Evolutionary conservation across 2,888 invertebrate species (phyloP).

Genomic region (Nysson spinosus): DNA sequence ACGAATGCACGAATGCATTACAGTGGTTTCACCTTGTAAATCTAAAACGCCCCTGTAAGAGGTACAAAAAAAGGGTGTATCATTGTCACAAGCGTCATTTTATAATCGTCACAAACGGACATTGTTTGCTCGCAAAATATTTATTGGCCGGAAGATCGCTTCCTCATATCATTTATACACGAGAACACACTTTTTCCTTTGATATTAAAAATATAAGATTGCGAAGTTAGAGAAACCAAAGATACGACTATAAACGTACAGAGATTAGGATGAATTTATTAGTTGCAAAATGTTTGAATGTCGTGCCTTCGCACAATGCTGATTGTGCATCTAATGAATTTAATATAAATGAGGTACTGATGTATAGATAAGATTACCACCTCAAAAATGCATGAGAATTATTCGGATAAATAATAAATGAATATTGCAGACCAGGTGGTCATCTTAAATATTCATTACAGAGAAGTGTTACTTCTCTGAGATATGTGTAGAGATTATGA

Average conservation of each 20-base stretch:
- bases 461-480: no score
- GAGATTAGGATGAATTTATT: constrained; percentile 8
- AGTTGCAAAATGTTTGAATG: constrained; percentile 24
- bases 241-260: constrained; percentile 14
- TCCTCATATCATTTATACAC: constrained; percentile 10
- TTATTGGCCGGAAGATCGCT: no score
- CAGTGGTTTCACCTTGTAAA: background rate
- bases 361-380: no score
- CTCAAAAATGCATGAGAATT: no score
- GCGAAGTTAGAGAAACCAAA: constrained; percentile 26
- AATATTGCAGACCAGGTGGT: no score
- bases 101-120: no score
- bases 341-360: no score
- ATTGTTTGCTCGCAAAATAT: background rate
- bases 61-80: background rate
- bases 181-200: no score
- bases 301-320: constrained; percentile 43
- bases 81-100: no score
- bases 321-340: background rate
- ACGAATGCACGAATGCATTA: background rate
- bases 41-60: background rate
- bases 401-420: no score
- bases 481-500: no score
- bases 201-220: constrained; percentile 6
- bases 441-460: no score